Evolutionary conservation across 2,113 vertebrate genomes (phyloP), one percentile per base, ranked within the genome.

Genomic region (Dasypus novemcinctus): DNA sequence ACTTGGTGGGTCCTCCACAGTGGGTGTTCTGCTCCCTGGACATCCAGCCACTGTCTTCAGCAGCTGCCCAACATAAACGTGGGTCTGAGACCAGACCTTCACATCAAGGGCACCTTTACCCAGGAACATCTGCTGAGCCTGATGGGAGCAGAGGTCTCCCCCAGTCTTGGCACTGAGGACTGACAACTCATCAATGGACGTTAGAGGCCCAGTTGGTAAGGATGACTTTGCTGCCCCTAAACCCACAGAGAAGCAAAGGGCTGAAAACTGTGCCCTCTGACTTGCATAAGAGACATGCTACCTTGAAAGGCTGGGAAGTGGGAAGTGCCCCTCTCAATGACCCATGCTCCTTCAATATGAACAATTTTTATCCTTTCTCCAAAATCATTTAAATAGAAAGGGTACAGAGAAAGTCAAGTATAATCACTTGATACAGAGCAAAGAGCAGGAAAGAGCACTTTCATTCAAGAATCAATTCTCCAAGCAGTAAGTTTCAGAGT

Each of bases 401-500:
- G 38, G 71, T 29, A 6, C 46, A 74, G 36, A 78, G 25, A n/a
- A 64, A 94, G 82, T 93, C 89, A 96, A 43, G 31, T 38, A 1
- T 91, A 93, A 95, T 94, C 87, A 52, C 59, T 64, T 46, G 49
- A 86, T 69, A 38, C 52, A 86, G 59, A 89, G 94, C 92, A 93
- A 46, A 64, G 61, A 71, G 43, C 27, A 69, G 54, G 25, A 80
- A 72, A 83, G 43, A 59, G 68, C 69, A 83, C 54, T 97, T 95
- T 68, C 43, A 57, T 87, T 88, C 84, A 81, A 95, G 88, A 95
- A 90, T 78, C 95, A 94, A 95, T 84, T 79, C 43, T 92, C n/a
- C 27, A 9, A 86, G 79, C 69, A 96, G 52, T 68, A 82, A 97
- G 93, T 94, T 79, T 20, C 74, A 15, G 15, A 27, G 41, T 88